Percentiles rank a stretch among this genome's conserved stretches.
These are phyloP conservation scores for Hydractinia echinata DNA, from an alignment of 30 jellyfish, hydroid and myxozoan species.

Conservation along the genomic window DNA sequence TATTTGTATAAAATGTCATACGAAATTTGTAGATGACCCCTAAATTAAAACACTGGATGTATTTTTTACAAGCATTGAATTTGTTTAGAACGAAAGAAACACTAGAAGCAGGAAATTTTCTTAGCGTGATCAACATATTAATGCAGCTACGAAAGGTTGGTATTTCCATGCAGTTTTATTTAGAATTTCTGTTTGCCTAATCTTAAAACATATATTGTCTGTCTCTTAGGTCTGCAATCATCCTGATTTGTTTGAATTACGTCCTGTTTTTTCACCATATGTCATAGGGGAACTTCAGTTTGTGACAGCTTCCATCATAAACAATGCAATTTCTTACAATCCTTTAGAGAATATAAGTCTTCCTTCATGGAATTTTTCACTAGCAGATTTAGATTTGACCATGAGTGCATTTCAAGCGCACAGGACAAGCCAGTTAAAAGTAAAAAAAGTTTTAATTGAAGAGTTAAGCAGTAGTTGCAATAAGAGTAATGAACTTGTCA, in stretches of 20 bases:
- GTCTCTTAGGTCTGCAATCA: slow-evolving; percentile 88
- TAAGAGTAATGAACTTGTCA: background rate
- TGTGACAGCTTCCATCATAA: slow-evolving; percentile 53
- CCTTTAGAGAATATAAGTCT: slow-evolving; percentile 64
- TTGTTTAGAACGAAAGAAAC: slow-evolving; percentile 76
- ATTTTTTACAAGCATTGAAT: too few species aligned
- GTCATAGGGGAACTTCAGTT: slow-evolving; percentile 57
- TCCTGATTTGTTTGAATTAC: slow-evolving; percentile 89
- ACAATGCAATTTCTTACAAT: slow-evolving; percentile 29
- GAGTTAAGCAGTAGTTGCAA: slow-evolving; percentile 36
- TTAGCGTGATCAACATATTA: slow-evolving; percentile 82
- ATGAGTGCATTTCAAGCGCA: slow-evolving; percentile 78
- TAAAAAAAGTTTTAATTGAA: slow-evolving; percentile 44
- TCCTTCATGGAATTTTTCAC: slow-evolving; percentile 43
- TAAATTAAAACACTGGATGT: too few species aligned
- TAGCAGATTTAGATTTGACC: slow-evolving; percentile 60
- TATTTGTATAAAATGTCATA: too few species aligned
- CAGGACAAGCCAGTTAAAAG: slow-evolving; percentile 68
- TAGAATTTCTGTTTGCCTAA: too few species aligned
- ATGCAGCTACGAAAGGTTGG: slow-evolving; percentile 91
- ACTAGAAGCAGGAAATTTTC: slow-evolving; percentile 69
- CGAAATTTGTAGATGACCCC: too few species aligned
- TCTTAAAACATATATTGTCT: background rate
- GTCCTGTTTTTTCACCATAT: slow-evolving; percentile 83
- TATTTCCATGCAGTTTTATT: background rate